Conservation (phyloP, 2,113 vertebrate species). For the Coptodon bakossiorum region DNA sequence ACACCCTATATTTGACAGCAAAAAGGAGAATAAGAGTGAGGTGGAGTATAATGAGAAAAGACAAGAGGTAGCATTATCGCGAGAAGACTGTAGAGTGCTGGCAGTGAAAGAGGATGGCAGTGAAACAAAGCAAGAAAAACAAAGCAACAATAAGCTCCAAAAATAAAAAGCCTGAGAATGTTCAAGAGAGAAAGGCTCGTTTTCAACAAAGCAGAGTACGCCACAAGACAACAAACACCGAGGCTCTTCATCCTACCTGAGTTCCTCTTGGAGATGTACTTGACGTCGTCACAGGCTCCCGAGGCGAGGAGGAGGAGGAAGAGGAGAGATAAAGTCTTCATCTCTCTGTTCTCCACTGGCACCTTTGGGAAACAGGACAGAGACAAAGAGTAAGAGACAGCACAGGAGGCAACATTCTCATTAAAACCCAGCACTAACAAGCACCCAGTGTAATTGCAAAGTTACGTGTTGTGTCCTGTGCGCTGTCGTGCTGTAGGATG, state of each 20-base stretch:
- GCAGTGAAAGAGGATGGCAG: not conserved
- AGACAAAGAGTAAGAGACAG: not conserved
- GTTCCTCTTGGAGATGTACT: conserved; percentile 94
- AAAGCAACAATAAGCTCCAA: not conserved
- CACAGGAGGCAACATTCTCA: not conserved
- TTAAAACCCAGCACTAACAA: not conserved
- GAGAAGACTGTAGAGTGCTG: not conserved
- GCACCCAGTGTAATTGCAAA: not conserved
- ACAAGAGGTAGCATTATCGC: not conserved
- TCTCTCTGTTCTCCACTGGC: conserved; percentile 68
- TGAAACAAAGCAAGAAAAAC: not conserved
- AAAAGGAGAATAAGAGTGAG: not conserved
- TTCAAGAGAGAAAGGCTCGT: not conserved
- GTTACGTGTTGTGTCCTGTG: not conserved
- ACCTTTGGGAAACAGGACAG: conserved; percentile 51
- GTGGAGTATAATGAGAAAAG: not conserved
- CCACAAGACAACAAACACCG: not conserved
- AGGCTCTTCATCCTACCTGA: conserved; percentile 79
- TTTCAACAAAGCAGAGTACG: not conserved
- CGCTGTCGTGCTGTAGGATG: not conserved
- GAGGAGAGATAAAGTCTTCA: conserved; percentile 80
- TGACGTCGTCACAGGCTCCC: conserved; percentile 82
- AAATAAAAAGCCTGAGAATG: not conserved
- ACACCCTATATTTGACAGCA: not conserved
- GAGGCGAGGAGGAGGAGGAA: conserved; percentile 74